Evolutionary conservation across 2,797 vertebrate genomes (phyloP).

Genomic region (Scarus forsteni): DNA sequence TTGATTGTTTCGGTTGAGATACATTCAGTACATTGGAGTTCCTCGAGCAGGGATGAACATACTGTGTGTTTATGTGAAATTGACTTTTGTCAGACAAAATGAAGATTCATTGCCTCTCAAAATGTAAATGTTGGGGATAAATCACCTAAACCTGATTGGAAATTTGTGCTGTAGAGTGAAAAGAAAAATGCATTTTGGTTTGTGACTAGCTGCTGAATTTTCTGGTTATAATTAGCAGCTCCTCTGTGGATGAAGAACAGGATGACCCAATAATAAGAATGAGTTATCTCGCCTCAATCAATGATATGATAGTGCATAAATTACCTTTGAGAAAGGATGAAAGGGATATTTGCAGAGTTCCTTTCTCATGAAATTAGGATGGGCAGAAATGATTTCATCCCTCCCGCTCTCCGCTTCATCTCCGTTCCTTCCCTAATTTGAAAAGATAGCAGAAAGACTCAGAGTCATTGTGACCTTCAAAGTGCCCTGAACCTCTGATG

Average conservation of each 20-base stretch:
- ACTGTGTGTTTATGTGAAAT: too few species aligned
- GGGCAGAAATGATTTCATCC: constrained; percentile 22
- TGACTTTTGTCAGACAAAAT: background rate
- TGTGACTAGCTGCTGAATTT: constrained; percentile 5
- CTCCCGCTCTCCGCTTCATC: constrained; percentile 4
- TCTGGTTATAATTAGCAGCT: constrained; percentile 32
- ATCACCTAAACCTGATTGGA: background rate
- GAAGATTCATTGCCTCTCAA: background rate
- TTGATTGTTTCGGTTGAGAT: too few species aligned
- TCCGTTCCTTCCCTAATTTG: constrained; percentile 4
- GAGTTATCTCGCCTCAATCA: constrained; percentile 18
- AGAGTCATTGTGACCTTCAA: constrained; percentile 5
- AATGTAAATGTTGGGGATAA: background rate
- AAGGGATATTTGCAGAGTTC: background rate
- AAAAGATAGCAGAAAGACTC: constrained; percentile 28
- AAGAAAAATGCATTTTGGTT: background rate
- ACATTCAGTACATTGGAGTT: too few species aligned
- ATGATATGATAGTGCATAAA: constrained; percentile 12
- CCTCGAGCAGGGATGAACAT: too few species aligned
- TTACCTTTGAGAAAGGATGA: constrained; percentile 4
- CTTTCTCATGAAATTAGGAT: constrained; percentile 13
- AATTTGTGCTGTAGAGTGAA: constrained; percentile 10
- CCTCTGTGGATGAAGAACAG: constrained; percentile 30
- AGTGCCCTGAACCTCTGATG: constrained; percentile 19
- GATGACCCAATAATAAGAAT: constrained; percentile 5